These are phyloP conservation scores for Ptilodon capucinus DNA, from an alignment of 2,888 invertebrate species.

Conservation along the genomic window DNA sequence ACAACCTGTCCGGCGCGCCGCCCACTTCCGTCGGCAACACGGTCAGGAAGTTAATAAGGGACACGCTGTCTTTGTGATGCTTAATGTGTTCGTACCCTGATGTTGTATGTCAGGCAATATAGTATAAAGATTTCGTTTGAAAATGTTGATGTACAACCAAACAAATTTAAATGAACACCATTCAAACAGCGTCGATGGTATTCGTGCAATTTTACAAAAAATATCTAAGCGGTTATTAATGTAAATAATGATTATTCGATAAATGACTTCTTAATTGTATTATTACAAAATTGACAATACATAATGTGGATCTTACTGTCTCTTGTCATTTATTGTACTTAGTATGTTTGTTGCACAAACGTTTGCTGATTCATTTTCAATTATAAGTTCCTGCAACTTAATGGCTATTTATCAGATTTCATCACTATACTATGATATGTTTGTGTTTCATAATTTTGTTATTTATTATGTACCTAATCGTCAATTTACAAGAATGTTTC, in stretches of 20 bases:
- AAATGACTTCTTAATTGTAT: conserved; percentile 6
- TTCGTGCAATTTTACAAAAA: background rate
- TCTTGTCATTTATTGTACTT: conserved; percentile 40
- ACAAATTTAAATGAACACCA: background rate
- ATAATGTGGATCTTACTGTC: conserved; percentile 24
- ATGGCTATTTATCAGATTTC: conserved; percentile 14
- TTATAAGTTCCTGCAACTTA: conserved; percentile 4
- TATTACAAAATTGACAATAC: conserved; percentile 34
- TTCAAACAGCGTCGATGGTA: background rate
- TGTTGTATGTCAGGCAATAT: conserved; percentile 11
- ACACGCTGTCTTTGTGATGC: conserved; percentile 90
- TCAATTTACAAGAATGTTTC: too few species aligned
- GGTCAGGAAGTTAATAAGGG: conserved; percentile 94
- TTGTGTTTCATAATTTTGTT: conserved; percentile 13
- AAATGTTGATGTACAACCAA: background rate
- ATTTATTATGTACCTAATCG: background rate
- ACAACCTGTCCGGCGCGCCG: conserved; percentile 90
- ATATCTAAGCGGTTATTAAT: background rate
- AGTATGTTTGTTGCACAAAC: conserved; percentile 40
- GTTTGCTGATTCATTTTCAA: conserved; percentile 12
- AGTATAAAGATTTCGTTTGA: conserved; percentile 6
- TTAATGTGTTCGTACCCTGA: conserved; percentile 24
- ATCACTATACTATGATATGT: conserved; percentile 19
- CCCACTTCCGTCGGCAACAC: conserved; percentile 93
- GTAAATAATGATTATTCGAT: background rate